Conservation (phyloP, 2,888 invertebrate species). For the Dascillus cervinus region DNA sequence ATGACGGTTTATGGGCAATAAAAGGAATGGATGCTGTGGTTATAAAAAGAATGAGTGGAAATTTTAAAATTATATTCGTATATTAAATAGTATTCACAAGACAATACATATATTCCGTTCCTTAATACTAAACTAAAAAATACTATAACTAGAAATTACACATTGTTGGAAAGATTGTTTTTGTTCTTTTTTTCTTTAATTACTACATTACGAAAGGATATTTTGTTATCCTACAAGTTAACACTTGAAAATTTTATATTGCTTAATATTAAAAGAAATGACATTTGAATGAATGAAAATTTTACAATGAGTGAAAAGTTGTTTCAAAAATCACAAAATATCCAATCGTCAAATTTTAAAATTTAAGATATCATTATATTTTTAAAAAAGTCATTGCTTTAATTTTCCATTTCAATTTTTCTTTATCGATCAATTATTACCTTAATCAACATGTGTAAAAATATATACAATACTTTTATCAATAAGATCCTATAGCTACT, state of each 20-base stretch:
- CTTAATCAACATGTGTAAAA: slow-evolving; percentile 19
- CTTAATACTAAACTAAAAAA: slow-evolving; percentile 40
- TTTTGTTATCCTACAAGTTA: too few relatives aligned
- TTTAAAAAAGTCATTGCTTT: neutral
- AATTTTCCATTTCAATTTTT: too few relatives aligned
- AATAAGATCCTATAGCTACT: slow-evolving; percentile 12
- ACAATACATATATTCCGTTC: slow-evolving; percentile 41
- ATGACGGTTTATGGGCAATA: too few relatives aligned
- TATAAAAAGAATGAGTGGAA: neutral
- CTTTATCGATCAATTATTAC: slow-evolving; percentile 15
- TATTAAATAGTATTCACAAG: slow-evolving; percentile 41
- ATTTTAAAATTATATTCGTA: slow-evolving; percentile 24
- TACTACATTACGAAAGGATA: too few relatives aligned
- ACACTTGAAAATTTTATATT: slow-evolving; percentile 13
- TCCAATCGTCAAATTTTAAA: too few relatives aligned
- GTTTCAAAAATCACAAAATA: too few relatives aligned
- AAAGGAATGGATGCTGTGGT: too few relatives aligned
- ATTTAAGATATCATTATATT: too few relatives aligned
- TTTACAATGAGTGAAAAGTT: slow-evolving; percentile 13
- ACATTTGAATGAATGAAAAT: slow-evolving; percentile 11
- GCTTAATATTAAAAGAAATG: slow-evolving; percentile 14
- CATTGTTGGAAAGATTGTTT: slow-evolving; percentile 16
- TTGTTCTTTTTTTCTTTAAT: too few relatives aligned
- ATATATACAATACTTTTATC: slow-evolving; percentile 19
- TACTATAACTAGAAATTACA: slow-evolving; percentile 36